Conservation (phyloP, 2,888 invertebrate species). For the Xanthorhoe spadicearia region DNA sequence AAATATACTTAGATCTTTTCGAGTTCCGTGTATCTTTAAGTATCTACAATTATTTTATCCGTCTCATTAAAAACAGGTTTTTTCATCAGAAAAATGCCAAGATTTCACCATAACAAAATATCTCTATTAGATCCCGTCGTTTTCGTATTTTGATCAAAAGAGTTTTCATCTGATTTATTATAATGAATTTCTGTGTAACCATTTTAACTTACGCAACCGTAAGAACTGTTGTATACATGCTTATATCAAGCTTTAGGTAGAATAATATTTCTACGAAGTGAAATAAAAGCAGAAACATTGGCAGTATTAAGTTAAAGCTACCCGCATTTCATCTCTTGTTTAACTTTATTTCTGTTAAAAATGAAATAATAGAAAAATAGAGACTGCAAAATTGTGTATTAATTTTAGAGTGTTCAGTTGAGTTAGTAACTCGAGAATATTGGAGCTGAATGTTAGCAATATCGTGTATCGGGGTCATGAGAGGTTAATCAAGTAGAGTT, state of each 20-base stretch:
- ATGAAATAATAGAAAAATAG: conserved; percentile 12
- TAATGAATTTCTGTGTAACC: too few species aligned
- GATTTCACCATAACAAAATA: too few species aligned
- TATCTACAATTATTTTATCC: too few species aligned
- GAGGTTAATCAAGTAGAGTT: conserved; percentile 4
- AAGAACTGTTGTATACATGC: too few species aligned
- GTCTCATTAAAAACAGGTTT: too few species aligned
- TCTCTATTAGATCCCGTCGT: too few species aligned
- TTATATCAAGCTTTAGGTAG: conserved; percentile 1
- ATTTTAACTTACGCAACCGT: too few species aligned
- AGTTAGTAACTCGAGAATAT: conserved; percentile 15
- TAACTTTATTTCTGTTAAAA: conserved; percentile 16
- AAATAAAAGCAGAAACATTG: conserved; percentile 28
- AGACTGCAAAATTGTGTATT: conserved; percentile 16
- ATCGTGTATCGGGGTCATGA: conserved; percentile 10
- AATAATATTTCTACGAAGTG: conserved; percentile 1
- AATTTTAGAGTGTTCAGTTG: conserved; percentile 14
- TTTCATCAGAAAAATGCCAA: too few species aligned
- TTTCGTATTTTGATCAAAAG: too few species aligned
- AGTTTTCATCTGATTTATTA: too few species aligned
- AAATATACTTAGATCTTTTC: too few species aligned
- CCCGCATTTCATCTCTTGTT: conserved; percentile 24
- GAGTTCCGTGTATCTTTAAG: too few species aligned
- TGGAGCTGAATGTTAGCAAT: conserved; percentile 6
- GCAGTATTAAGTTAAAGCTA: conserved; percentile 26